Base-by-base conservation (phyloP, 2,797 vertebrate species). In the Epinephelus malabaricus region DNA sequence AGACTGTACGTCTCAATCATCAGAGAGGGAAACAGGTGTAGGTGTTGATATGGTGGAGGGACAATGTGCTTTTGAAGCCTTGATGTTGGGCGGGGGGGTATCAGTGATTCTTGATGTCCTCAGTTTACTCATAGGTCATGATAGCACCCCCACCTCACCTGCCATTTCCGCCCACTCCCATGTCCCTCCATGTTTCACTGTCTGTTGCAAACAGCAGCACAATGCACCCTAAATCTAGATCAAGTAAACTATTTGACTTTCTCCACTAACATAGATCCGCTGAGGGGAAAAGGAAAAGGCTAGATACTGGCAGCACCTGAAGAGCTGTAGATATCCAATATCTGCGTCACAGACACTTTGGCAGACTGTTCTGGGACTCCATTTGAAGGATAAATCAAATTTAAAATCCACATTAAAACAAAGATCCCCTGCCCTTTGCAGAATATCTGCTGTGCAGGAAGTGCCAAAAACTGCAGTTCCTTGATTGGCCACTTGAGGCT, bases 71-170 rank as follows among this genome's bases (percentile, higher is more conserved):
- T 83, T 72, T 84, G 73, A 88, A 75, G 75, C 73, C 82, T 85
- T 84, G 54, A 81, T 73, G 85, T 79, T 30, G 46, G 60, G 11
- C 5, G 47, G 21, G 66, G 66, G 38, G 73, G 61, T 38, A 47
- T 71, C 64, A 54, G 55, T 4, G 54, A 11, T 74, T 78, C 51
- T 60, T 81, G 53, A 70, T 83, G 68, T 62, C 25, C 25, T 65
- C 19, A 18, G 58, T 67, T 83, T 78, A 60, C 62, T 81, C 79
- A 82, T 55, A 92, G 86, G 87, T 90, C 85, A 81, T 8, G 8
- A 64, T 11, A 51, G 49, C 61, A 46, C 40, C 15, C 49, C 55
- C 34, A 45, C 66, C 51, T 81, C 72, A 61, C 54, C 60, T 65
- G 69, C 67, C 74, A 72, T 81, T 81, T 84, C 15, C 70, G 21